These are phyloP conservation scores for Sorex fumeus DNA, from an alignment of 2,113 vertebrate species.

Conservation along the genomic window DNA sequence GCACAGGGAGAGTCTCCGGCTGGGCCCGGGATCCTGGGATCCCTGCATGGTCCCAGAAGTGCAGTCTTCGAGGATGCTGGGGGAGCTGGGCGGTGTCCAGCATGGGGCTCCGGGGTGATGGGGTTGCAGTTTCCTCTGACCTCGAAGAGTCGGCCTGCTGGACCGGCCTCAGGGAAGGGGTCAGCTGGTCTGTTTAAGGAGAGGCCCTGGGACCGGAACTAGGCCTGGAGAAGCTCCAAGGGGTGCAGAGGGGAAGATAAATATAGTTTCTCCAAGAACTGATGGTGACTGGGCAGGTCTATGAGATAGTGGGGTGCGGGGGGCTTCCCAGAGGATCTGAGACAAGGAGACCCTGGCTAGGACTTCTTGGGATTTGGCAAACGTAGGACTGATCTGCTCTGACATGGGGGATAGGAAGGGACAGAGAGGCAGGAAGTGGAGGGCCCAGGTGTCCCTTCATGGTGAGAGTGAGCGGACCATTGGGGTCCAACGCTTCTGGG, in stretches of 20 bases:
- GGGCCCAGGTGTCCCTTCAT: background rate
- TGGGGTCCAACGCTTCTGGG: too few relatives aligned
- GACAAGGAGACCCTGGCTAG: background rate
- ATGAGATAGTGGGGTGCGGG: background rate
- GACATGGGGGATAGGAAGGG: background rate
- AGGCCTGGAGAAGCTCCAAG: background rate
- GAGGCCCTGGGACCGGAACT: too few relatives aligned
- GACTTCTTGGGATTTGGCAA: background rate
- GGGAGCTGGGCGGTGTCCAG: background rate
- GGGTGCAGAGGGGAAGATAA: background rate
- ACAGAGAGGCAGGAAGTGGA: background rate
- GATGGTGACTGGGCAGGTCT: background rate
- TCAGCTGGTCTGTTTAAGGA: too few relatives aligned
- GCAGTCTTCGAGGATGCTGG: background rate
- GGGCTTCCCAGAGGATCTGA: background rate
- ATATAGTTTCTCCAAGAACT: background rate
- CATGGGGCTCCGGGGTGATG: background rate
- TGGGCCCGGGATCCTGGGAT: background rate
- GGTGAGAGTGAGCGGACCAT: background rate
- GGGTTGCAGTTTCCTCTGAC: background rate
- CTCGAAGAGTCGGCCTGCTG: background rate
- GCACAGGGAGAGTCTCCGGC: constrained; percentile 6
- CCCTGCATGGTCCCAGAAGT: background rate
- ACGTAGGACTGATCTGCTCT: background rate
- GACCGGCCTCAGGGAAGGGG: background rate